Evolutionary conservation across 2,888 invertebrate genomes (phyloP), one percentile per base, ranked within the genome.

Genomic region (Aleiodes testaceus): DNA sequence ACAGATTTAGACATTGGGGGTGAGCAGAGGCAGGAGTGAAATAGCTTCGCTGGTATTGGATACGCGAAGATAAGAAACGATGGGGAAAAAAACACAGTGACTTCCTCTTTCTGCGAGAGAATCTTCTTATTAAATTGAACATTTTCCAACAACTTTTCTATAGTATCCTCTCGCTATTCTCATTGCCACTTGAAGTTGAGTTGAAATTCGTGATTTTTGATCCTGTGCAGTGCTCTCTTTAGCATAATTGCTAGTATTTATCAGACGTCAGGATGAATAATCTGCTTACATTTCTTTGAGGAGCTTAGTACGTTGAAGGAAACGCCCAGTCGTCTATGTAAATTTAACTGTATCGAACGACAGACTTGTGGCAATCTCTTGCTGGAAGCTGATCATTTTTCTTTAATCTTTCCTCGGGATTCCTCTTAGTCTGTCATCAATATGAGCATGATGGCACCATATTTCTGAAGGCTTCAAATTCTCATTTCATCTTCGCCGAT

Each of bases 221-320:
- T 61, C 14, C 45, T 52, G 14, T n/a, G 20, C 30, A 67, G 52
- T n/a, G 44, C 61, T 78, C 76, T 76, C 76, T 73, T 75, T 74
- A 79, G 79, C 79, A 84, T 84, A 84, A 85, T 85, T 83, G 82
- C 81, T 76, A 76, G 80, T 83, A 84, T 85, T 84, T 84, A 83
- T 85, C 84, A 85, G 83, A 82, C 78, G 80, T 75, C 80, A 78
- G 82, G 84, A 83, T 83, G 81, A 85, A 81, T 85, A 84, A 84
- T 80, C 84, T 77, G 79, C 84, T 83, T 84, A 83, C 74, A 77
- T 78, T 82, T 82, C 79, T 82, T 82, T 79, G 80, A 81, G 75
- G 77, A 70, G 71, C 64, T 66, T 77, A 63, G 75, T 63, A 65
- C 74, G 71, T 72, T 72, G 72, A 72, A 72, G 72, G 72, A 53